phyloP scores from a whole-genome alignment of 2,113 vertebrate species.

The Callaeas wilsoni region DNA sequence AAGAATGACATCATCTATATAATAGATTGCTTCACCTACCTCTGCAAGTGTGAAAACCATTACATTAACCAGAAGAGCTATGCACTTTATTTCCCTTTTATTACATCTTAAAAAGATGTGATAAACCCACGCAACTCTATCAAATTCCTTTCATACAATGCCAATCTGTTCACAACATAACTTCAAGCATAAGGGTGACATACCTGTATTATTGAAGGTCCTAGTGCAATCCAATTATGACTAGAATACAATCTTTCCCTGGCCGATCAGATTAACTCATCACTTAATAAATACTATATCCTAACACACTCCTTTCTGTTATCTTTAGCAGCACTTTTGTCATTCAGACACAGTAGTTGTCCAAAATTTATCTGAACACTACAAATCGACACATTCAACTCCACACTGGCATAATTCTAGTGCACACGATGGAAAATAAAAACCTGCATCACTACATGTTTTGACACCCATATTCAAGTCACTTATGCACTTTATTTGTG shows the following conservation, averaged over 20 bases:
- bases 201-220: neutral
- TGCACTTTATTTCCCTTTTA: neutral
- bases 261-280: neutral
- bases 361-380: neutral
- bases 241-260: neutral
- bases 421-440: conserved; percentile 24
- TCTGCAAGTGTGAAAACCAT: neutral
- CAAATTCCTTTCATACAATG: neutral
- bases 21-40: neutral
- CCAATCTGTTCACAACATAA: neutral
- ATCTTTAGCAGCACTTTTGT: neutral
- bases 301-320: neutral
- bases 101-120: conserved; percentile 34
- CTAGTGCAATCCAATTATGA: neutral
- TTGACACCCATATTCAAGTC: neutral
- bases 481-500: conserved; percentile 40
- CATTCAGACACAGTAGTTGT: neutral
- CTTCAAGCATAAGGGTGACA: conserved; percentile 4
- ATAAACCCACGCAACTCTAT: neutral
- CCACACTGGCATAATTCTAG: neutral
- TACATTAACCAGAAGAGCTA: neutral
- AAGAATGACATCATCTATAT: neutral
- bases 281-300: neutral
- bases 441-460: neutral
- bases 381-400: neutral